phyloP scores from a whole-genome alignment of 1,140 invertebrate genomes.

The Anastatus disparis region DNA sequence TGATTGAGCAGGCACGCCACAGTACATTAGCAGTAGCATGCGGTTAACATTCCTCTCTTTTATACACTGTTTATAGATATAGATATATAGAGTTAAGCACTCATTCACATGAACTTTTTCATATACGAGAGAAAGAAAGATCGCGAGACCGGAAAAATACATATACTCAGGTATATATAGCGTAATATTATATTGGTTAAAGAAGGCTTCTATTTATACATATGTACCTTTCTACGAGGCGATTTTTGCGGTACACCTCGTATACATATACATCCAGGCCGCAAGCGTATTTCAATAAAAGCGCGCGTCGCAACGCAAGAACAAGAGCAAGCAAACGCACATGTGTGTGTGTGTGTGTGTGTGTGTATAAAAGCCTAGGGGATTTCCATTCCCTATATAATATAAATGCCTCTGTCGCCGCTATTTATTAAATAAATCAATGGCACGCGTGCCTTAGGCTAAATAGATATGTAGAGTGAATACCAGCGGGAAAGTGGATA shows the following conservation, averaged over 20 bases:
- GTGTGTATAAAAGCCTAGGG: not conserved
- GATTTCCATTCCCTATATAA: not conserved
- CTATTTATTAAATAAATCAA: conserved; percentile 14
- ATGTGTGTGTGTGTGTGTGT: no score
- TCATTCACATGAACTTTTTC: not conserved
- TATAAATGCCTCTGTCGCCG: not conserved
- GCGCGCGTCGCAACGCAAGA: not conserved
- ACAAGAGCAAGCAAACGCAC: not conserved
- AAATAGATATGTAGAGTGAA: conserved; percentile 14
- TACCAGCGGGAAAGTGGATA: not conserved
- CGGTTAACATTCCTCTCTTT: not conserved
- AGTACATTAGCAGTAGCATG: not conserved
- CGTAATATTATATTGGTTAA: not conserved
- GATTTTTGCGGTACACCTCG: not conserved
- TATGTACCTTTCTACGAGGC: not conserved
- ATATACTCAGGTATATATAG: not conserved
- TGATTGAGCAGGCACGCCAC: not conserved
- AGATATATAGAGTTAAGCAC: no score
- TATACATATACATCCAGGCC: not conserved
- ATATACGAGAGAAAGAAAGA: not conserved
- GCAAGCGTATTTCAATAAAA: not conserved
- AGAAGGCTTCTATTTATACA: no score
- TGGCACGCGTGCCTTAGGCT: conserved; percentile 24
- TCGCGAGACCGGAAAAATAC: not conserved
- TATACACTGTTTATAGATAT: no score